Base-by-base conservation (phyloP, 1,140 invertebrate genomes). In the Paralvinella palmiformis region DNA sequence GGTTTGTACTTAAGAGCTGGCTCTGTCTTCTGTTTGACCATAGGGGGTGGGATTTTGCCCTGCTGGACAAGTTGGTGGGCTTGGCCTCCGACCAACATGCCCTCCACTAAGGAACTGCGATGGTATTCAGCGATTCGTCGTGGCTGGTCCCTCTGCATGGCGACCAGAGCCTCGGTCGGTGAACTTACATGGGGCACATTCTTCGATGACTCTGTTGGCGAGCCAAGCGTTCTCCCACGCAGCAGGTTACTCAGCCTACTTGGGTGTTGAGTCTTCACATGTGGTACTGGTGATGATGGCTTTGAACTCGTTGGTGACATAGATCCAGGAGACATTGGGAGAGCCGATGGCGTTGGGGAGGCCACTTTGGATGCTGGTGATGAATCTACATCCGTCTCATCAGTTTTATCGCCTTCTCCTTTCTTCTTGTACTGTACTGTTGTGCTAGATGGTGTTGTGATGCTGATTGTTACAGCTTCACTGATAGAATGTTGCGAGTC, bases 71-170 rank as follows among this genome's bases (percentile, higher is more conserved):
- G n/a, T n/a, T n/a, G n/a, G n/a, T n/a, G n/a, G n/a, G n/a, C n/a
- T n/a, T n/a, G n/a, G n/a, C n/a, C n/a, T n/a, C n/a, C n/a, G n/a
- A n/a, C n/a, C n/a, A n/a, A n/a, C n/a, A n/a, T n/a, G n/a, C n/a
- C n/a, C n/a, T n/a, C n/a, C n/a, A n/a, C n/a, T n/a, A 60, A 62
- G 24, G 59, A 65, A 55, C 70, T 64, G 61, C 67, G 68, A 56
- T 73, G 72, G 53, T 74, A 75, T 44, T 75, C 73, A 33, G 72
- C 66, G 17, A 75, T 61, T 55, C 70, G 60, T 45, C 71, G 50
- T 22, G 71, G 72, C 70, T 64, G 29, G 20, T 48, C 60, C 65
- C 87, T 88, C 73, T 88, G 84, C 67, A 85, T 86, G 32, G 17
- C 20, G 13, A 35, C 20, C 20, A 57, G n/a, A 4, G 55, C 32